These are phyloP conservation scores for Alexandromys fortis DNA, from an alignment of 2,113 vertebrate species.

Conservation along the genomic window DNA sequence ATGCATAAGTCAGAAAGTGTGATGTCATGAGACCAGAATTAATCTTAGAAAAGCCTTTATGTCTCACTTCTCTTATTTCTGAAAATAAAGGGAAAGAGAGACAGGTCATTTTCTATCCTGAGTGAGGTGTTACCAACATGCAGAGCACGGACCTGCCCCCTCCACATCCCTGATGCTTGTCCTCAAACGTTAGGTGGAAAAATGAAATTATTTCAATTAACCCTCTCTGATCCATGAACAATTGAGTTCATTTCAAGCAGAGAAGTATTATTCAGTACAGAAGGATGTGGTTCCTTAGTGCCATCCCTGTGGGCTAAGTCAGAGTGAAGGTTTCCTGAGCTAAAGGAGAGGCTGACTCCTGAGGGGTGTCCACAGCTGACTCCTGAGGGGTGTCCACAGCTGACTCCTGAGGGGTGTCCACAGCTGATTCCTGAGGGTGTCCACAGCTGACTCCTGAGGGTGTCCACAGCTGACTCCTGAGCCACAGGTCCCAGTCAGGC, in stretches of 20 bases:
- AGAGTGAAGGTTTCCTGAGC: slow-evolving; percentile 9
- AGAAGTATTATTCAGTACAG: slow-evolving; percentile 12
- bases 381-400: neutral
- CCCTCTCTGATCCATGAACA: neutral
- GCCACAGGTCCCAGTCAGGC: neutral
- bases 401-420: neutral
- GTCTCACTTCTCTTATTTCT: neutral
- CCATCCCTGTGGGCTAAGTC: neutral
- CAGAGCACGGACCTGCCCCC: neutral
- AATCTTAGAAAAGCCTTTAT: neutral
- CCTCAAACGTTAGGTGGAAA: neutral
- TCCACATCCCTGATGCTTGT: neutral
- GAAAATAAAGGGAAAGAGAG: neutral
- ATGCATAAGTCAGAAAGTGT: neutral
- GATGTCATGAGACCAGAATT: neutral
- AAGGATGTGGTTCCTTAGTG: neutral
- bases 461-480: slow-evolving; percentile 1
- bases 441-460: slow-evolving; percentile 3
- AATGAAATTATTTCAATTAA: neutral
- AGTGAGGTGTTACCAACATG: neutral
- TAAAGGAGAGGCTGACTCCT: slow-evolving; percentile 9
- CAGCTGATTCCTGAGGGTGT: neutral
- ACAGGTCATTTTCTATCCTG: neutral
- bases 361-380: neutral
- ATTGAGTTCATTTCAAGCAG: neutral